Percentiles rank a stretch among this genome's conserved stretches.
Conservation (phyloP, 1,140 invertebrate genomes). For the Luehdorfia chinensis region DNA sequence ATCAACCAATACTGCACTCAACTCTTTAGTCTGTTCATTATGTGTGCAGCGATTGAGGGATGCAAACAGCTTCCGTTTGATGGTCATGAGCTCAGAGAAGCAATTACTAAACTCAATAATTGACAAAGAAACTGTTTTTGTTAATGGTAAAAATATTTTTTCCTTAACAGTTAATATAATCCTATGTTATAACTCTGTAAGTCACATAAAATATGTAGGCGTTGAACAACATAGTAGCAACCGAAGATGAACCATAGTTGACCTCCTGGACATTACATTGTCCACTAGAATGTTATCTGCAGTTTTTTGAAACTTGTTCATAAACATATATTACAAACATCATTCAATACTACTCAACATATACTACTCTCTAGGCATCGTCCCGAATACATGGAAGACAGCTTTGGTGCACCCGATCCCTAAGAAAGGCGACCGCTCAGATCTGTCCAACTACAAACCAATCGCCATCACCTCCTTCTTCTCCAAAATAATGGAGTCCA, state of each 20-base stretch:
- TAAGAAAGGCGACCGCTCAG: too few relatives aligned
- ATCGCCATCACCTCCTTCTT: too few relatives aligned
- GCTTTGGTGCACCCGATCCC: too few relatives aligned
- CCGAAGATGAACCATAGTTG: neutral
- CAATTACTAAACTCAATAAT: conserved; percentile 30
- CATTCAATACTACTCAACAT: too few relatives aligned
- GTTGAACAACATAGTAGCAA: too few relatives aligned
- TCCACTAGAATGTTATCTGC: neutral
- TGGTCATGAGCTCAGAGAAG: conserved; percentile 42
- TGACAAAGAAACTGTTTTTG: conserved; percentile 46
- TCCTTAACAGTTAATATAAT: neutral
- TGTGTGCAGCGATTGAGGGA: conserved; percentile 43
- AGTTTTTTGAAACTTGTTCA: neutral
- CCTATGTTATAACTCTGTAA: too few relatives aligned
- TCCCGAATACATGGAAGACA: too few relatives aligned
- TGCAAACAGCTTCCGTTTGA: conserved; percentile 40
- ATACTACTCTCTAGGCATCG: too few relatives aligned
- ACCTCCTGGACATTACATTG: neutral
- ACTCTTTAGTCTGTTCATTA: conserved; percentile 42
- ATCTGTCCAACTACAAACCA: too few relatives aligned
- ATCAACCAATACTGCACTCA: conserved; percentile 41
- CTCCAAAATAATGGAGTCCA: too few relatives aligned
- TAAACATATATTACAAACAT: too few relatives aligned
- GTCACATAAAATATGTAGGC: too few relatives aligned
- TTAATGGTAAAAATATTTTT: conserved; percentile 42